Evolutionary conservation across 2,888 invertebrate genomes (phyloP).

Genomic region (Rhagonycha fulva): DNA sequence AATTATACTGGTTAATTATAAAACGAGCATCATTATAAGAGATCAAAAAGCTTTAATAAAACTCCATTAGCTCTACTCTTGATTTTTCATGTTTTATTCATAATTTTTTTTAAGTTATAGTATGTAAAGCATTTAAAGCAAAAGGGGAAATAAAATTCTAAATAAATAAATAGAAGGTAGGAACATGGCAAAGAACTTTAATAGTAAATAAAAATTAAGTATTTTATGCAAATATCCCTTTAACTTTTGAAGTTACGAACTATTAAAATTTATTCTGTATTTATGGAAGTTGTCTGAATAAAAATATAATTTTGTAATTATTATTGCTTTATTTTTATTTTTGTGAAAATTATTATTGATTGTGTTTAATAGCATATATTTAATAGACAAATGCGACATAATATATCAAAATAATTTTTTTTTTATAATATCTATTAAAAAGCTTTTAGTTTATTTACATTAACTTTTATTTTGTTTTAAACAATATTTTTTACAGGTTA

Average conservation of each 20-base stretch:
- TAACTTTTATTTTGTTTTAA: too few species aligned
- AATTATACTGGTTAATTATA: constrained; percentile 10
- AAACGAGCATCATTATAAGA: constrained; percentile 5
- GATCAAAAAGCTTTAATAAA: constrained; percentile 16
- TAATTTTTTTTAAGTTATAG: not conserved
- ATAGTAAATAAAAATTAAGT: not conserved
- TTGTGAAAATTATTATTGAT: too few species aligned
- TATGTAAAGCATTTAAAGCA: not conserved
- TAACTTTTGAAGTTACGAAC: not conserved
- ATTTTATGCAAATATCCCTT: not conserved
- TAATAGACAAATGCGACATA: too few species aligned
- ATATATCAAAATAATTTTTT: too few species aligned
- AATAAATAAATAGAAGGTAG: not conserved
- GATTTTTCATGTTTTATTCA: constrained; percentile 21
- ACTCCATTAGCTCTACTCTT: constrained; percentile 17
- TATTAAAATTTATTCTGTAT: not conserved
- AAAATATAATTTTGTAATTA: too few species aligned
- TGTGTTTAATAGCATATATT: too few species aligned
- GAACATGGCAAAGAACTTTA: not conserved
- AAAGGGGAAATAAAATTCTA: not conserved
- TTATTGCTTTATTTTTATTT: too few species aligned
- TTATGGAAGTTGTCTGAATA: too few species aligned
- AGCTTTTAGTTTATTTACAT: too few species aligned
- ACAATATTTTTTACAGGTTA: too few species aligned
- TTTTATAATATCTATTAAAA: too few species aligned